Conservation (phyloP, 2,113 vertebrate genomes). For the Arvicanthis niloticus region DNA sequence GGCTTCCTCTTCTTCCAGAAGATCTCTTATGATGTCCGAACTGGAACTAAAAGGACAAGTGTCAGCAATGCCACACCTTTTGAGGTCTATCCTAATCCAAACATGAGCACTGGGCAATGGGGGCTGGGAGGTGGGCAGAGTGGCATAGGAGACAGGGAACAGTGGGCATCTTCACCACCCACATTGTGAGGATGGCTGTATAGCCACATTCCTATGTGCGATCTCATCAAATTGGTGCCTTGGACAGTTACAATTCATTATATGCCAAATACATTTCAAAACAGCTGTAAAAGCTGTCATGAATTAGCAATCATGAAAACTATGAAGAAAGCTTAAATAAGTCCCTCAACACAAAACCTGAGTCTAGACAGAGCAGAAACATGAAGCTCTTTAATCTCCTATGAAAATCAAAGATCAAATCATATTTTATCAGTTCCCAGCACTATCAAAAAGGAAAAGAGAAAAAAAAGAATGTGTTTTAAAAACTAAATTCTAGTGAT, state of each 20-base stretch:
- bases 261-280: background rate
- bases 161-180: background rate
- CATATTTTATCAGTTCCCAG: background rate
- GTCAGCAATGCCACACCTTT: conserved; percentile 7
- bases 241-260: conserved; percentile 12
- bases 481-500: background rate
- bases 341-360: conserved; percentile 31
- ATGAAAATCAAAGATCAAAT: conserved; percentile 1
- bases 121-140: background rate
- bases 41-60: conserved; percentile 84
- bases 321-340: conserved; percentile 41
- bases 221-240: background rate
- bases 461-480: background rate
- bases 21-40: conserved; percentile 88
- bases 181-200: background rate
- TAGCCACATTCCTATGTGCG: background rate
- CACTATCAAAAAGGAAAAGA: background rate
- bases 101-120: background rate
- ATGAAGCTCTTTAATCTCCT: background rate
- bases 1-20: conserved; percentile 72
- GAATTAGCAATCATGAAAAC: conserved; percentile 16
- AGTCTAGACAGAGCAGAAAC: background rate
- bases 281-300: background rate
- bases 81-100: background rate
- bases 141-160: background rate